Evolutionary conservation across 2,113 vertebrate species (phyloP), one percentile per base, ranked within the genome.

Genomic region (Psophia crepitans): DNA sequence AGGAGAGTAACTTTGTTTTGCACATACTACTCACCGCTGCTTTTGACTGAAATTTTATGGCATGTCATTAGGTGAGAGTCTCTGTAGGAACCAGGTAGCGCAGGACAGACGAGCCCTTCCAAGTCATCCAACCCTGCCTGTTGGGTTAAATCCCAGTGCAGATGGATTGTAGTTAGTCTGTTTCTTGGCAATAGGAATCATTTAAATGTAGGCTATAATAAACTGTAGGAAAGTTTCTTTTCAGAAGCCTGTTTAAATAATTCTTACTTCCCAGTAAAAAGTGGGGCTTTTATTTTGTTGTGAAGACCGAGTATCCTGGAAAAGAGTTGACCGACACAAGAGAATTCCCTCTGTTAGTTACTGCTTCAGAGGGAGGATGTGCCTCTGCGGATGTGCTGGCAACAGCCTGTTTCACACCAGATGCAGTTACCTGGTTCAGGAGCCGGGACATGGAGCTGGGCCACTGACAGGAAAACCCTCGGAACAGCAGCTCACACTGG

Each of bases 91-190:
- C 56, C 1, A n/a, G 3, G 27, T 7, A 39, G 57, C n/a, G 4
- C 26, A 20, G 81, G 58, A 9, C 44, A 26, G 33, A 24, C 0
- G 0, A 73, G 28, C 73, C 63, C 20, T 78, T 37, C 44, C 0
- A 4, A 32, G 49, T 33, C 48, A 21, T 11, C 48, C 19, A 33
- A 63, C 39, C 32, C 57, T 32, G 26, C 39, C 21, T 37, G 19
- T 14, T 39, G 48, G 19, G 41, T 28, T 41, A 26, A 44, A 19
- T 10, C 71, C 41, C 11, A 5, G 0, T 11, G 26, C 5, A 11
- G 16, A 8, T 2, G 28, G 20, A 12, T 6, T 6, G 24, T 15
- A 7, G 57, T 17, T 81, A 7, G 8, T 49, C 57, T 49, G 1
- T 17, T n/a, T 41, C 53, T 21, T 41, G 11, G 4, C 18, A n/a